Base-by-base conservation (phyloP, 2,113 vertebrate genomes). In the Phycodurus eques region DNA sequence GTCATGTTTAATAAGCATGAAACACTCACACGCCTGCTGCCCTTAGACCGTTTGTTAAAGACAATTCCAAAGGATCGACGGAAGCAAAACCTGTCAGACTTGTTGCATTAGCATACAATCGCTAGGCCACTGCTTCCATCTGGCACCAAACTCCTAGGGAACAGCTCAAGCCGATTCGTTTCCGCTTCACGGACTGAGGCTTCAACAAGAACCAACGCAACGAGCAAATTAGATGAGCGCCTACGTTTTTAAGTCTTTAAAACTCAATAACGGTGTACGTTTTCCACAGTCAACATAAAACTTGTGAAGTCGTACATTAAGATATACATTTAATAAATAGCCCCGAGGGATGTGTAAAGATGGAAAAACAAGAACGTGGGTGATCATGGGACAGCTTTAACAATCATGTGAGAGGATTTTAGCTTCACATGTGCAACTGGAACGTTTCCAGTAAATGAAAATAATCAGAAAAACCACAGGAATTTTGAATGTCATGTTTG, bases 381-480 rank as follows among this genome's bases (percentile, higher is more conserved):
- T 57, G 73, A 80, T 83, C 43, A 63, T 57, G 72, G 60, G 80
- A 82, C 75, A 66, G 71, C 78, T 77, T 80, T 73, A 78, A 70
- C 39, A 63, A 71, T 43, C 74, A 70, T 70, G 74, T 79, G 76
- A 77, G 71, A 71, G 78, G 68, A 84, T 84, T 86, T 88, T 60
- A 71, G 77, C 70, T 75, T 66, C 35, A 78, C 11, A 15, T 42
- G 35, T 53, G 46, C 12, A 73, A 60, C 15, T 72, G 19, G 75
- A 67, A 44, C 33, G 9, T 68, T 79, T 73, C 43, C 44, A 68
- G n/a, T 17, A 33, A 60, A 43, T 73, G 70, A 81, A 80, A 39
- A 39, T 5, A 77, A 42, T 63, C 39, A 70, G 47, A 59, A 59
- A 17, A 81, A 76, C 0, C 12, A 72, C 20, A 20, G 39, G 39